Evolutionary conservation across 2,797 vertebrate genomes (phyloP).

Genomic region (Sus cebifrons): DNA sequence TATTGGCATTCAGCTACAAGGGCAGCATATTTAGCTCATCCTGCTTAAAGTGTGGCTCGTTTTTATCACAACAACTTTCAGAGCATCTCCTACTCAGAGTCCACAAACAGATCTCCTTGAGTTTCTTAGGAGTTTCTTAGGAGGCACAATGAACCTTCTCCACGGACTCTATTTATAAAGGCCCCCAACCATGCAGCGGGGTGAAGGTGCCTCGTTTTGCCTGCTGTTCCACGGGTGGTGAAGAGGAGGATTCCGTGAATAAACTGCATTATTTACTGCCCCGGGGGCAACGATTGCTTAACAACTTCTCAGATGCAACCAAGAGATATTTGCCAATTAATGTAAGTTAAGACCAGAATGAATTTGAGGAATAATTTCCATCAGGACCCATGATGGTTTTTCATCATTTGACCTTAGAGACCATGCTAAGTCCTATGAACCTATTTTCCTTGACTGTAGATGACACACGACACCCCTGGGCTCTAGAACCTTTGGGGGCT

Average conservation of each 20-base stretch:
- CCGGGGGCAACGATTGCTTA: slow-evolving; percentile 42
- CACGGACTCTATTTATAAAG: neutral
- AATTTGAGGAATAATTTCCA: slow-evolving; percentile 53
- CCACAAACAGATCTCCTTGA: neutral
- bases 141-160: neutral
- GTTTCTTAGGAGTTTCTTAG: neutral
- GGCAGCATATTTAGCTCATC: neutral
- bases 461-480: neutral
- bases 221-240: slow-evolving; percentile 70
- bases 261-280: slow-evolving; percentile 20
- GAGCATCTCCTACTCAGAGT: neutral
- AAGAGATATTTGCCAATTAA: slow-evolving; percentile 42
- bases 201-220: slow-evolving; percentile 8
- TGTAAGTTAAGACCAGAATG: slow-evolving; percentile 63
- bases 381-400: neutral
- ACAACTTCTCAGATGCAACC: slow-evolving; percentile 61
- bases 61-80: neutral
- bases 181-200: neutral
- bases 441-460: slow-evolving; percentile 13
- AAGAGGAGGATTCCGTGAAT: slow-evolving; percentile 68
- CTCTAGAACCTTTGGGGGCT: neutral
- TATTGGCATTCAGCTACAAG: neutral
- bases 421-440: neutral
- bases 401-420: neutral
- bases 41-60: neutral